Conservation (phyloP, 92 coral and sea anemone species). For the Micromussa lordhowensis region DNA sequence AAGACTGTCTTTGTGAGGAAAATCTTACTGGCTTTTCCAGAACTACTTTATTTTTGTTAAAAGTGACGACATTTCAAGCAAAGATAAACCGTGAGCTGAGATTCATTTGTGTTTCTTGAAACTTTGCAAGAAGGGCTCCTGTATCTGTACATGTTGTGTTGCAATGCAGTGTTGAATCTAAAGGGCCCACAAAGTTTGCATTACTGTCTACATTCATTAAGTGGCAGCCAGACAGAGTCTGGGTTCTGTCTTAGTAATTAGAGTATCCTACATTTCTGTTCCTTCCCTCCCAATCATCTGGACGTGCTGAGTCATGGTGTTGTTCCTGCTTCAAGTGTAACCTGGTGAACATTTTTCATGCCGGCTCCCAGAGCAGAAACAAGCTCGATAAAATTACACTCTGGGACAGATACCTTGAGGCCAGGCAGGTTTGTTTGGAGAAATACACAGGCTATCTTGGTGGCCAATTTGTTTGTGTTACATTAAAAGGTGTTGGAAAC, state of each 20-base stretch:
- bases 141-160: not conserved
- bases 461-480: not conserved
- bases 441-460: constrained; percentile 2
- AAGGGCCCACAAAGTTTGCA: constrained; percentile 84
- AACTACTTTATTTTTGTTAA: not conserved
- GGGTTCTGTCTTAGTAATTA: not conserved
- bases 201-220: constrained; percentile 24
- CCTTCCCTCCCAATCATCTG: constrained; percentile 95
- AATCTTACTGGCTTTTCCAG: not conserved
- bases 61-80: not conserved
- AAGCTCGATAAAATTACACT: constrained; percentile 19
- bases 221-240: constrained; percentile 6
- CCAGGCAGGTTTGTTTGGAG: constrained; percentile 44
- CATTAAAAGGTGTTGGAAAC: constrained; percentile 36
- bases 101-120: not conserved
- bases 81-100: not conserved
- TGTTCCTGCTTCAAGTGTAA: constrained; percentile 86
- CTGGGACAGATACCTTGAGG: constrained; percentile 20
- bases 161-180: constrained; percentile 56
- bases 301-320: constrained; percentile 92
- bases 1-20: not conserved
- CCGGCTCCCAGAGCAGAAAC: constrained; percentile 77
- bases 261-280: constrained; percentile 41
- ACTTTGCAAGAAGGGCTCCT: not conserved
- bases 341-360: constrained; percentile 65